Evolutionary conservation across 2,888 invertebrate species (phyloP).

Genomic region (Spatulosminthurus flaviceps): DNA sequence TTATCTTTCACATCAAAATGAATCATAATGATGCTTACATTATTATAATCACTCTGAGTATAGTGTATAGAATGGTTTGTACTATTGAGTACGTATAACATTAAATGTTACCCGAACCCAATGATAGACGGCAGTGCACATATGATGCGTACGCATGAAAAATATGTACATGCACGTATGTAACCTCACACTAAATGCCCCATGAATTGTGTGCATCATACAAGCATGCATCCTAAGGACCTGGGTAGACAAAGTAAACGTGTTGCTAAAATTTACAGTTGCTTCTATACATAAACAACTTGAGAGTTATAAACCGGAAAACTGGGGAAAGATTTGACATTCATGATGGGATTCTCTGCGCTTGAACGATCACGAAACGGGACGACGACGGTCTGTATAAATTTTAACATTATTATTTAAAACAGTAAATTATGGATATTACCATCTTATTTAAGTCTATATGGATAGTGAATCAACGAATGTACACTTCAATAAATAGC

Average conservation of each 20-base stretch:
- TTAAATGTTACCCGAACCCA: no score
- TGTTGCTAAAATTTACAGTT: no score
- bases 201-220: no score
- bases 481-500: not conserved
- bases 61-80: no score
- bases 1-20: no score
- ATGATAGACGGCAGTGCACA: no score
- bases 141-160: no score
- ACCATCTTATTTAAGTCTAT: not conserved
- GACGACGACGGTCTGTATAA: not conserved
- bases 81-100: no score
- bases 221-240: not conserved
- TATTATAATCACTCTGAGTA: no score
- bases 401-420: constrained; percentile 6
- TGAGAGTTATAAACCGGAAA: not conserved
- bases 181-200: no score
- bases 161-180: no score
- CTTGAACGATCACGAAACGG: not conserved
- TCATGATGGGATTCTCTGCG: constrained; percentile 4
- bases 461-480: not conserved
- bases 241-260: not conserved
- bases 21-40: no score
- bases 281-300: not conserved
- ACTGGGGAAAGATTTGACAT: not conserved
- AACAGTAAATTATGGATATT: not conserved